Evolutionary conservation across 2,113 vertebrate genomes (phyloP), one percentile per base, ranked within the genome.

Genomic region (Nerophis ophidion): DNA sequence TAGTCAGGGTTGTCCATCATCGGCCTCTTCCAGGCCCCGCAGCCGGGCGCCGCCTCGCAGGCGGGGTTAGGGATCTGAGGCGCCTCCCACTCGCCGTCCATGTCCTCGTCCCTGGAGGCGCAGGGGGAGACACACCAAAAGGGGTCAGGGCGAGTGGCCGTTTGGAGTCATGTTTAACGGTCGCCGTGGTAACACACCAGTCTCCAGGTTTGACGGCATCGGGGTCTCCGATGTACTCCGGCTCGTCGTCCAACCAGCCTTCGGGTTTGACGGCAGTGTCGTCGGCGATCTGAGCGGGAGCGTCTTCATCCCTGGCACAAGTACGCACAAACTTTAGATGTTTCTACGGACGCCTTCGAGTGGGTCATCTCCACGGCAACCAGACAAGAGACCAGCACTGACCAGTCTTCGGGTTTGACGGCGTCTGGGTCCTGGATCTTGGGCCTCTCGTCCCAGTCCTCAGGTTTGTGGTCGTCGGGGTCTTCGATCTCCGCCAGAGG

Each of bases 31-130:
- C 97, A 99, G 54, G 81, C 77, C 15, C 96, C 95, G 59, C 97
- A 99, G 56, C 96, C 97, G 8, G 96, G 92, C 6, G 95, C 94
- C 0, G 91, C 49, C 76, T 98, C 95, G 55, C 96, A 99, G 70
- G 92, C 93, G 0, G 97, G 89, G 82, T 98, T 99, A 15, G 94
- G 92, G 56, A 98, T 84, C 84, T 99, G 96, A 63, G 95, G 96
- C 36, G 97, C 95, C 72, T 98, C 96, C 97, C 97, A 99, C 36
- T 99, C 96, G 1, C 97, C 97, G 2, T 99, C 97, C 97, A 99
- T 99, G 71, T 99, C 96, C 84, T 98, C 95, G 78, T 99, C 97
- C 97, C 97, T 99, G 64, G 9, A 34, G 11, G 33, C 26, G 14
- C 49, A 26, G 4, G 26, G 15, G 14, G 12, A 2, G 19, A 50